These are phyloP conservation scores for Corbicula japonica DNA, from an alignment of 2,888 invertebrate species.

Conservation along the genomic window DNA sequence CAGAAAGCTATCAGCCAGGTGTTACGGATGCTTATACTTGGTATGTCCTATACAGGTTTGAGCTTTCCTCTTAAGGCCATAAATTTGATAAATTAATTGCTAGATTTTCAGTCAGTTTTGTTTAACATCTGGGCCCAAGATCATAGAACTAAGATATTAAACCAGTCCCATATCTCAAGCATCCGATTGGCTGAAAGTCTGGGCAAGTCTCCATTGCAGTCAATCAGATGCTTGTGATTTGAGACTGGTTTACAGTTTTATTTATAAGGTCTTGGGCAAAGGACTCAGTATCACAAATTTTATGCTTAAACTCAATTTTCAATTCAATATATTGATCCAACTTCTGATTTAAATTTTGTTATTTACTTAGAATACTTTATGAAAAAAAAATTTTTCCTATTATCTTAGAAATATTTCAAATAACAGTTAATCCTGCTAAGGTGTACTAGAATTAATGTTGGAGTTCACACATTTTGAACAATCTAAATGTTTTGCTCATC, in stretches of 20 bases:
- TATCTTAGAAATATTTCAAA: background rate
- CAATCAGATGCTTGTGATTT: no score
- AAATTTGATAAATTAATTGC: slow-evolving; percentile 1
- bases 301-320: no score
- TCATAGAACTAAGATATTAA: no score
- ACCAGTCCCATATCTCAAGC: no score
- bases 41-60: background rate
- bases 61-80: background rate
- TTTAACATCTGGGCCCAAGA: background rate
- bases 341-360: no score
- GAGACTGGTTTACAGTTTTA: background rate
- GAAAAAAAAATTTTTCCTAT: no score
- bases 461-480: background rate
- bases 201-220: no score
- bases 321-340: no score
- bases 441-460: background rate
- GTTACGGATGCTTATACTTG: slow-evolving; percentile 4
- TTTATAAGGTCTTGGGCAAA: background rate
- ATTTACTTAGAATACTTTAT: no score
- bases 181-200: no score
- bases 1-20: slow-evolving; percentile 2
- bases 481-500: background rate
- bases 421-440: background rate
- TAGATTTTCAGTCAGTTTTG: background rate
- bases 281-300: background rate